Conservation (phyloP, 2,797 vertebrate genomes). For the Labeo calbasu region DNA sequence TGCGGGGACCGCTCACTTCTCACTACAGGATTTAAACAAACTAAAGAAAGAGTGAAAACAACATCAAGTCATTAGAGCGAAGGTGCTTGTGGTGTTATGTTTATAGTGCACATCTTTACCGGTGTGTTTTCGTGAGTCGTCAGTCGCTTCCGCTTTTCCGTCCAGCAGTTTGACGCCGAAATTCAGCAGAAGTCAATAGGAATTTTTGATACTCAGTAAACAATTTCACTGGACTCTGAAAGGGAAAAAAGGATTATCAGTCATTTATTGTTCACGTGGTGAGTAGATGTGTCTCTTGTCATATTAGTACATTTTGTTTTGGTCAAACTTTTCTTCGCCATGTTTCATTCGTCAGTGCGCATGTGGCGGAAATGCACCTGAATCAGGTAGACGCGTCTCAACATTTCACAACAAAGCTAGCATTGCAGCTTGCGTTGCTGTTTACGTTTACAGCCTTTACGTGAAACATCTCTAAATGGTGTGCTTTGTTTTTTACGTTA, state of each 20-base stretch:
- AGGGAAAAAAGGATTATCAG: background rate
- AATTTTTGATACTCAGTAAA: slow-evolving; percentile 19
- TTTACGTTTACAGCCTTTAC: background rate
- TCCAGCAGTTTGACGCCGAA: slow-evolving; percentile 21
- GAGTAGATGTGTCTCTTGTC: slow-evolving; percentile 30
- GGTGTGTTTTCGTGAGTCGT: slow-evolving; percentile 2
- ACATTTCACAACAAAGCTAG: background rate
- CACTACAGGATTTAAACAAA: slow-evolving; percentile 39
- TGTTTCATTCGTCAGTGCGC: slow-evolving; percentile 53
- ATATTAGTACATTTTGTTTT: slow-evolving; percentile 23
- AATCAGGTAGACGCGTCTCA: slow-evolving; percentile 69
- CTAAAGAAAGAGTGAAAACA: background rate
- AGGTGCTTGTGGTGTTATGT: background rate
- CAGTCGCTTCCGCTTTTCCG: slow-evolving; percentile 52
- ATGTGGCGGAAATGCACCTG: slow-evolving; percentile 75
- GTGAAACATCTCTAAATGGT: too few relatives aligned
- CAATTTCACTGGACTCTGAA: background rate
- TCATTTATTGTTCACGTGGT: slow-evolving; percentile 19
- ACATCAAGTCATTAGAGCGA: background rate
- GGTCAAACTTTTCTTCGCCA: slow-evolving; percentile 66
- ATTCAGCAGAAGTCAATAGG: slow-evolving; percentile 1
- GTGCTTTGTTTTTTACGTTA: background rate
- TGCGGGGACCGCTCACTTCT: slow-evolving; percentile 40
- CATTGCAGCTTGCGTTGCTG: background rate
- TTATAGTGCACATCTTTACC: slow-evolving; percentile 28